Evolutionary conservation across 2,797 vertebrate genomes (phyloP), one percentile per base, ranked within the genome.

Genomic region (Crypturellus tataupa): DNA sequence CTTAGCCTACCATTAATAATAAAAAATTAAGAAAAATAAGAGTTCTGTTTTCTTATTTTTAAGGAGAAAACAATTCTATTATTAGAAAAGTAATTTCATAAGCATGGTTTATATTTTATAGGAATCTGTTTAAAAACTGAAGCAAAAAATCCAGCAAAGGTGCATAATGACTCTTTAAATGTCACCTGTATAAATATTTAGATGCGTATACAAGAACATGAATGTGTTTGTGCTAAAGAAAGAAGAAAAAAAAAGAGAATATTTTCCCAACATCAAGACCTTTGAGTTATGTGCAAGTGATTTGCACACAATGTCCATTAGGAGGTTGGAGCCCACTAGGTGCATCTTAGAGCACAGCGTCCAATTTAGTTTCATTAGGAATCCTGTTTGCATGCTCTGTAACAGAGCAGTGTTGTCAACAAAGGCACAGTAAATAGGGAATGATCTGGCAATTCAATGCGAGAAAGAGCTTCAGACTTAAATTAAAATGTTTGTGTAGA

Each of bases 121-220:
- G 14, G 0, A 3, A 90, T 14, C 19, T 85, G 33, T 79, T 88
- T 76, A 70, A 90, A 85, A 40, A 42, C 31, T 55, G 25, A 73
- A 89, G 58, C 12, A 87, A 49, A 47, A 70, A n/a, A 89, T 73
- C 15, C 49, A 87, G 39, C 21, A 70, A 78, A 35, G 63, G 91
- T 65, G 37, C 53, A 44, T 53, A 71, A 55, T 18, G 23, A 68
- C 15, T 87, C 10, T 53, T 79, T 58, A 92, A 89, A 75, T 89
- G 31, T 73, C 3, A 18, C 29, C 8, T 35, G 9, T 69, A 76
- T 76, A 91, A 95, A 81, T 92, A 93, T 93, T 95, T 94, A 47
- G 83, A 75, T 20, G 4, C 89, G 49, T 94, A 92, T 92, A 76
- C 75, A 24, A 2, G 24, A 95, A 53, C 35, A 64, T 51, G 17